phyloP scores from a whole-genome alignment of 2,113 vertebrate genomes.

The Neodon shergylaensis region DNA sequence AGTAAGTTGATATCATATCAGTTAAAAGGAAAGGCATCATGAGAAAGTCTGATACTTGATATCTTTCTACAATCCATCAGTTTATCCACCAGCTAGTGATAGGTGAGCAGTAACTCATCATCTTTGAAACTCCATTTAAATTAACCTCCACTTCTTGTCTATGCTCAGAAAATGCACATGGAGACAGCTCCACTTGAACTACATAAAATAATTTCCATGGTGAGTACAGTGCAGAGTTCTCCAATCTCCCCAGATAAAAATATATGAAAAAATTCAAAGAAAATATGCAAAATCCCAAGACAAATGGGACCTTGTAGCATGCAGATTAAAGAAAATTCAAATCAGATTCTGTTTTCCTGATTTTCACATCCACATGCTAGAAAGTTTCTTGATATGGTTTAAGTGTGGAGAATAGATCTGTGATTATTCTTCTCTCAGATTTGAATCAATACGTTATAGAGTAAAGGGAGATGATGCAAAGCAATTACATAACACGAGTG shows the following conservation, averaged over 20 bases:
- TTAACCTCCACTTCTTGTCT: not conserved
- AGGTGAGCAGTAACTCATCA: not conserved
- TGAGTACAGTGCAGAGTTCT: not conserved
- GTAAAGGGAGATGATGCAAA: not conserved
- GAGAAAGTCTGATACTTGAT: not conserved
- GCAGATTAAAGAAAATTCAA: not conserved
- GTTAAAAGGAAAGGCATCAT: not conserved
- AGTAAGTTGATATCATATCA: not conserved
- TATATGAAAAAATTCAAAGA: not conserved
- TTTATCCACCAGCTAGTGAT: not conserved
- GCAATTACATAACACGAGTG: not conserved
- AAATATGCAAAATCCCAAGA: slow-evolving; percentile 13
- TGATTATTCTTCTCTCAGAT: not conserved
- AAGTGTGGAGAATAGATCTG: not conserved
- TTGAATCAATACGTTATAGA: not conserved
- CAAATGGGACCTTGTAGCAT: not conserved
- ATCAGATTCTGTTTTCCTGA: not conserved
- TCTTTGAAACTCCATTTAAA: not conserved
- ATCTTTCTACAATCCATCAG: not conserved
- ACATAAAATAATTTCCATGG: not conserved
- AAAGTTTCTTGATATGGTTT: not conserved
- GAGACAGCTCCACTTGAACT: not conserved
- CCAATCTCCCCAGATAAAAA: not conserved
- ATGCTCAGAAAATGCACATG: not conserved
- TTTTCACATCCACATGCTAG: not conserved